These are phyloP conservation scores for Bradysia coprophila DNA, from an alignment of 1,140 invertebrate genomes.

Conservation along the genomic window DNA sequence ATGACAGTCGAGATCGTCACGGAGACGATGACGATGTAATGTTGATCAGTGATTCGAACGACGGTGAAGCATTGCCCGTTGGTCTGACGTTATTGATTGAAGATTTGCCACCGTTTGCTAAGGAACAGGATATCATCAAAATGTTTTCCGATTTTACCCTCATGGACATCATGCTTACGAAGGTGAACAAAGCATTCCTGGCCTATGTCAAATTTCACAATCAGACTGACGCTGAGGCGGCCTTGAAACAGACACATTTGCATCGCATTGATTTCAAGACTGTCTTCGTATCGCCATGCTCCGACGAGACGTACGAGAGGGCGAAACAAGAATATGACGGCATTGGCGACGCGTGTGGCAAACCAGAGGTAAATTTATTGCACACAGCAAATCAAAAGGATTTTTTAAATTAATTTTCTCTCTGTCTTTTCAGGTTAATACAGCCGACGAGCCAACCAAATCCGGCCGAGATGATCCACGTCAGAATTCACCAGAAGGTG, in stretches of 20 bases:
- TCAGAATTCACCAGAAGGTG: no score
- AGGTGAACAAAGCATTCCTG: constrained; percentile 31
- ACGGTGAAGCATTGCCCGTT: constrained; percentile 7
- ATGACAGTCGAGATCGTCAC: background rate
- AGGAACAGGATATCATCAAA: constrained; percentile 58
- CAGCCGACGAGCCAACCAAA: no score
- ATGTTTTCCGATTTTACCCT: constrained; percentile 53
- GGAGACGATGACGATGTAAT: constrained; percentile 1
- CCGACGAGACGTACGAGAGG: constrained; percentile 29
- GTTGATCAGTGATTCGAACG: constrained; percentile 2
- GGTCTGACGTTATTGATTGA: constrained; percentile 42
- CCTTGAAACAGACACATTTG: constrained; percentile 29
- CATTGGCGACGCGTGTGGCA: background rate
- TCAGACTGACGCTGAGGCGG: constrained; percentile 41
- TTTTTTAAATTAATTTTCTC: no score
- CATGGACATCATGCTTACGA: constrained; percentile 42
- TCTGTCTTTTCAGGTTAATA: no score
- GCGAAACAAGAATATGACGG: constrained; percentile 26
- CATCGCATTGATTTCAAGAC: constrained; percentile 34
- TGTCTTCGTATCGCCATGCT: constrained; percentile 29
- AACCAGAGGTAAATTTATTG: background rate
- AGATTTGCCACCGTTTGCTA: constrained; percentile 52
- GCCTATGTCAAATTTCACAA: constrained; percentile 58
- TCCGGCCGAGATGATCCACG: no score
- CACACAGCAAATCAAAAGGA: no score